These are phyloP conservation scores for Pogona vitticeps DNA, from an alignment of 2,113 vertebrate genomes.

Conservation along the genomic window DNA sequence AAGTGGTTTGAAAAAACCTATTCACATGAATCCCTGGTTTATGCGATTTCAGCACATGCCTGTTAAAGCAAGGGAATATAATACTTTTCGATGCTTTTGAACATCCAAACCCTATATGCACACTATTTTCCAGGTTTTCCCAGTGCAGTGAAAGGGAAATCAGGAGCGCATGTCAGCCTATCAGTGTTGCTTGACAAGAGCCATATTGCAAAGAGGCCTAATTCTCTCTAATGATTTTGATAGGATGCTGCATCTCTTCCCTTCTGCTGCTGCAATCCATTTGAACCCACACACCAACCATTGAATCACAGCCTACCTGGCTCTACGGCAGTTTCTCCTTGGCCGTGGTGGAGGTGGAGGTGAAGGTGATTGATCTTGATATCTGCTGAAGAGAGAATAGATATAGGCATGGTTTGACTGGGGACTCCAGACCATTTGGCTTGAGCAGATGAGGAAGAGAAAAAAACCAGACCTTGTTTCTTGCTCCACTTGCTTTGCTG, in stretches of 20 bases:
- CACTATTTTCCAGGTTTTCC: not conserved
- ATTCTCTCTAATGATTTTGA: too few species aligned
- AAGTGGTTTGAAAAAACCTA: not conserved
- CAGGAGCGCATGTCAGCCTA: not conserved
- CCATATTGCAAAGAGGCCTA: not conserved
- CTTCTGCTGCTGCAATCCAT: not conserved
- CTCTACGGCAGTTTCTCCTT: not conserved
- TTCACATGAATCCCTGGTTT: not conserved
- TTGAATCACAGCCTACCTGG: not conserved
- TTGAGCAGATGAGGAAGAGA: not conserved
- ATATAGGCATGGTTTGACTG: not conserved
- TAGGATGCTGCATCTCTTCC: too few species aligned
- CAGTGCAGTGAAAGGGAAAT: too few species aligned
- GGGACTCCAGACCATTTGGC: not conserved
- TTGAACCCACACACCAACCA: not conserved
- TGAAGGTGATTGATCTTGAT: not conserved
- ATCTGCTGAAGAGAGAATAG: not conserved
- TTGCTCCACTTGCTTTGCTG: not conserved
- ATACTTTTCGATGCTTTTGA: not conserved
- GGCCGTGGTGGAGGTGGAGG: not conserved
- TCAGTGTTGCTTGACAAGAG: not conserved
- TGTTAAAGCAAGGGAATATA: too few species aligned
- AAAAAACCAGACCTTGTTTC: not conserved
- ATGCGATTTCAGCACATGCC: not conserved
- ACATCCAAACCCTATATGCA: not conserved